Base-by-base conservation (phyloP, 1,140 invertebrate species). In the Trachymyrmex cornetzi region DNA sequence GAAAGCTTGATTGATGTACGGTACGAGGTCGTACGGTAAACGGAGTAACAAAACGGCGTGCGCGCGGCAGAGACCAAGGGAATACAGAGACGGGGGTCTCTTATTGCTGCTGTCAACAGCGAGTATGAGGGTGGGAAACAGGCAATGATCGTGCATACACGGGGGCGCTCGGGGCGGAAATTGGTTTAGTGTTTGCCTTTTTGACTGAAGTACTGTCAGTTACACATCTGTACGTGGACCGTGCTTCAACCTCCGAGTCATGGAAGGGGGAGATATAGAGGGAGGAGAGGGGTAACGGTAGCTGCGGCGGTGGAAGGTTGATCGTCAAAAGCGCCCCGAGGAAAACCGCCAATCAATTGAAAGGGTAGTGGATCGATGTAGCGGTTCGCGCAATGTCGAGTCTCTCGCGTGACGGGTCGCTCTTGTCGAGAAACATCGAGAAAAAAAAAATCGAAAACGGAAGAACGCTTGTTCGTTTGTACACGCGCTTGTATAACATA, bases 301-400 rank as follows among this genome's bases (percentile, higher is more conserved):
- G 22, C 6, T 27, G 44, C 34, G 38, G 71, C 50, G 27, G 38
- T 19, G 38, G 66, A 59, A 79, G 59, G 55, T 61, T 64, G 87
- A 89, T 89, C 61, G 77, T 89, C 75, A 84, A 75, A 75, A 89
- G 44, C 87, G 82, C 75, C 87, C 69, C 87, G 74, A 86, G 88
- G 87, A 75, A 86, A 86, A 89, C 88, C 82, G 87, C 82, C 87
- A 89, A 89, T 89, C 88, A 89, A 59, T 85, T 74, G 75, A 38
- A 79, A 72, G 66, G 30, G 22, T 30, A 48, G 24, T 22, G 38
- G 72, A 48, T 69, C 64, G 69, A n/a, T 85, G 12, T 57, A 77
- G 30, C 34, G 55, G 27, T 16, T 71, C 34, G 64, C 61, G 61
- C 50, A 38, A 64, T 64, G 61, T 27, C 74, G 57, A 77, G 44